Evolutionary conservation across 2,888 invertebrate genomes (phyloP).

Genomic region (Thelaira solivaga): DNA sequence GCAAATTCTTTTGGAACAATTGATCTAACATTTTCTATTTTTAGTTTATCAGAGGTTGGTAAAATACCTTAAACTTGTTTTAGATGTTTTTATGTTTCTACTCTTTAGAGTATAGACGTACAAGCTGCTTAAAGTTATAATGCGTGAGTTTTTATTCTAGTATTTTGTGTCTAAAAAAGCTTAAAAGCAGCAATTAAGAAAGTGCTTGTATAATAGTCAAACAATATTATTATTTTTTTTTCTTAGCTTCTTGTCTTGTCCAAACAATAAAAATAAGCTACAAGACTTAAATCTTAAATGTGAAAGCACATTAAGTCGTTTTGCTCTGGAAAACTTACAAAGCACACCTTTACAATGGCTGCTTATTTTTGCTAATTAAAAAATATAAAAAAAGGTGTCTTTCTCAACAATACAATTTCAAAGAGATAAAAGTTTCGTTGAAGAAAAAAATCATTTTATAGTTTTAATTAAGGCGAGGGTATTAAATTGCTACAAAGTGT

Average conservation of each 20-base stretch:
- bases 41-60: too few relatives aligned
- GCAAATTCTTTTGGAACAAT: too few relatives aligned
- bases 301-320: constrained; percentile 21
- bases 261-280: constrained; percentile 19
- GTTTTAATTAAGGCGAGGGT: constrained; percentile 8
- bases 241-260: not conserved
- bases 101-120: constrained; percentile 11
- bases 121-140: constrained; percentile 2
- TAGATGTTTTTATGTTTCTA: not conserved
- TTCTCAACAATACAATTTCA: not conserved
- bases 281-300: constrained; percentile 36
- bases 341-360: constrained; percentile 29
- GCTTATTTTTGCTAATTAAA: constrained; percentile 15
- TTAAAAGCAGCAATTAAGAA: constrained; percentile 26
- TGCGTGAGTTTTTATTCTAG: too few relatives aligned
- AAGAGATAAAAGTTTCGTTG: not conserved
- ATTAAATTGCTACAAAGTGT: too few relatives aligned
- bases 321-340: not conserved
- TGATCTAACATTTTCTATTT: too few relatives aligned
- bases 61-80: too few relatives aligned
- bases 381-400: not conserved
- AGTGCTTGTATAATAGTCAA: constrained; percentile 1
- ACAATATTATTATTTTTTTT: not conserved
- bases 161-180: constrained; percentile 19
- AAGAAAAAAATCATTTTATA: constrained; percentile 1